phyloP scores from a whole-genome alignment of 30 jellyfish, hydroid and myxozoan species.

The Pseudorhiza aurosa region DNA sequence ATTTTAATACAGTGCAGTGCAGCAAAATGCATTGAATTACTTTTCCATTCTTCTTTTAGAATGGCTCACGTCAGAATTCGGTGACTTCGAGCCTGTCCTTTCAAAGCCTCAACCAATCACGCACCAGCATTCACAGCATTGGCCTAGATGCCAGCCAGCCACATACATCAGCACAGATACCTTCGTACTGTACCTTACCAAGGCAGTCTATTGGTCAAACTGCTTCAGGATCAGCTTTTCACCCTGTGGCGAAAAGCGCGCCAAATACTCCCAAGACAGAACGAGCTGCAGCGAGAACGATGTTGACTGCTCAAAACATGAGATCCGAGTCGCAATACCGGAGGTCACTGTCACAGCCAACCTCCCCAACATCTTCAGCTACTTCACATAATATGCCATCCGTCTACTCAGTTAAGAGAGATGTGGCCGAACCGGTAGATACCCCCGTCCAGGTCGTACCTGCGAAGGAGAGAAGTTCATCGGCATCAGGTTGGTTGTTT shows the following conservation, averaged over 20 bases:
- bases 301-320: background rate
- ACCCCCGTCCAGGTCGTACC: conserved; percentile 43
- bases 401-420: conserved; percentile 15
- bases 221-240: conserved; percentile 46
- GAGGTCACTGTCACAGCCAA: conserved; percentile 36
- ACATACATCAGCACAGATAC: conserved; percentile 32
- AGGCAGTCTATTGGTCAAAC: conserved; percentile 43
- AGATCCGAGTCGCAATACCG: background rate
- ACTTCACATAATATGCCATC: conserved; percentile 6
- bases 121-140: conserved; percentile 48
- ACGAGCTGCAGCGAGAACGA: conserved; percentile 10
- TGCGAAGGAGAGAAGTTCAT: background rate
- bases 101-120: conserved; percentile 77
- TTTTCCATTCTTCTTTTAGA: background rate
- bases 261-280: conserved; percentile 44
- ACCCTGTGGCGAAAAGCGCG: conserved; percentile 57
- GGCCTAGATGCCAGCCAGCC: conserved; percentile 52
- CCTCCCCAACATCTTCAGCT: conserved; percentile 29
- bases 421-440: background rate
- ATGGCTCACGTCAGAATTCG: conserved; percentile 42
- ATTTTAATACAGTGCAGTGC: background rate
- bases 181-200: conserved; percentile 68
- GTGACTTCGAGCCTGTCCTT: conserved; percentile 44
- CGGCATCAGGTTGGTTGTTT: conserved; percentile 10
- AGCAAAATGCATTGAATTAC: background rate